A percentile compares a stretch with the other conserved stretches of the same genome.
These are phyloP conservation scores for Turdus rufiventris DNA, from an alignment of 2,113 vertebrate genomes.

Conservation along the genomic window DNA sequence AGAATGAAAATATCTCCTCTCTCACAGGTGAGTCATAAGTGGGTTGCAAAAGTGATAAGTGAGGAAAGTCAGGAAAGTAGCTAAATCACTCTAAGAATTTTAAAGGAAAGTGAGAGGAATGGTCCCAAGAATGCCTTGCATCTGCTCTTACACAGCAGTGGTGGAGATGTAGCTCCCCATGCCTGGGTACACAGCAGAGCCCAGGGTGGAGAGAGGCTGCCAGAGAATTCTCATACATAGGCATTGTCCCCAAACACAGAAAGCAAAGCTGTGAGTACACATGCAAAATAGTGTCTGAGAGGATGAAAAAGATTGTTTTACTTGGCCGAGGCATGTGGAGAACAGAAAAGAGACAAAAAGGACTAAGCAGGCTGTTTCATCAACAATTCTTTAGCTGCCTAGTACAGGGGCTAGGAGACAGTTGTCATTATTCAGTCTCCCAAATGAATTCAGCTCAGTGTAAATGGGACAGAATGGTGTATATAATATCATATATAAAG, in stretches of 20 bases:
- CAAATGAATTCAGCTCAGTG: not conserved
- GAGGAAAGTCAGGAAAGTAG: not conserved
- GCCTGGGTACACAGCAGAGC: not conserved
- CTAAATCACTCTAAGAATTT: not conserved
- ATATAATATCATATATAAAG: not conserved
- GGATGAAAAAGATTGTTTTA: not conserved
- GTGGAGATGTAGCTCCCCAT: rapidly evolving
- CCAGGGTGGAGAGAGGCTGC: not conserved
- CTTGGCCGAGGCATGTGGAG: not conserved
- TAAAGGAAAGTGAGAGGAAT: not conserved
- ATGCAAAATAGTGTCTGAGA: not conserved
- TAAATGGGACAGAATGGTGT: not conserved
- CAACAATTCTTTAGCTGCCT: not conserved
- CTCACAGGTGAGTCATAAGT: not conserved
- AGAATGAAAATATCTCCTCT: not conserved
- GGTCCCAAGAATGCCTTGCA: not conserved
- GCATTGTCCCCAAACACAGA: not conserved
- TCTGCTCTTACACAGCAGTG: not conserved
- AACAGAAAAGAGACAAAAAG: not conserved
- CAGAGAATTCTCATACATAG: not conserved
- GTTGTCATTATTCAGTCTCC: not conserved
- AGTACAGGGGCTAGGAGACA: not conserved
- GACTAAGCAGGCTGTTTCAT: not conserved
- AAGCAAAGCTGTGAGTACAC: not conserved
- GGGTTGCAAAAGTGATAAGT: not conserved